A percentile compares a stretch with the other conserved stretches of the same genome.
Conservation (phyloP, 1,140 invertebrate genomes). For the Papilio dardanus region DNA sequence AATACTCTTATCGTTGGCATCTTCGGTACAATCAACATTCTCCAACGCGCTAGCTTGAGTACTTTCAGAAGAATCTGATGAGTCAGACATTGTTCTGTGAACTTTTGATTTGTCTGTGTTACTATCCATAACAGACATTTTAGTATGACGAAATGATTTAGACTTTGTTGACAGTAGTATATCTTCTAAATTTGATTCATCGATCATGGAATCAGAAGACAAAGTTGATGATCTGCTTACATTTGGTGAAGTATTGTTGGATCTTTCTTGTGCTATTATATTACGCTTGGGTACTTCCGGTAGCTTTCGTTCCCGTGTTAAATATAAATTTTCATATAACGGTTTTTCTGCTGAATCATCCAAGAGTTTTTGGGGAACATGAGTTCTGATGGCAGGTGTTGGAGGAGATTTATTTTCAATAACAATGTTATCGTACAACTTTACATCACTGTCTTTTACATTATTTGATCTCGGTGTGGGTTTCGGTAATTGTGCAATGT, state of each 20-base stretch:
- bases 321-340: constrained; percentile 68
- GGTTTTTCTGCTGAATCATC: constrained; percentile 50
- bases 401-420: constrained; percentile 56
- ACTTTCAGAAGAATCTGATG: constrained; percentile 63
- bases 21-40: constrained; percentile 74
- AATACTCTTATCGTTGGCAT: constrained; percentile 59
- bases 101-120: constrained; percentile 55
- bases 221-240: constrained; percentile 65
- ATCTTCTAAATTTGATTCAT: constrained; percentile 77
- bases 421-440: constrained; percentile 71
- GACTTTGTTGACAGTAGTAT: constrained; percentile 75
- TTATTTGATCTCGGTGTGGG: constrained; percentile 61
- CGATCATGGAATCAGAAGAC: constrained; percentile 75
- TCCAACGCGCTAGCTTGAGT: constrained; percentile 74
- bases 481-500: constrained; percentile 49
- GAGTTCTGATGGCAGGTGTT: constrained; percentile 66
- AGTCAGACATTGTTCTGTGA: constrained; percentile 58
- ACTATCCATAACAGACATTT: constrained; percentile 44
- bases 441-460: constrained; percentile 47
- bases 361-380: constrained; percentile 56
- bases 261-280: constrained; percentile 42
- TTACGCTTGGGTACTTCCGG: constrained; percentile 63
- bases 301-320: constrained; percentile 52
- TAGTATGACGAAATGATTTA: constrained; percentile 67
- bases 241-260: constrained; percentile 49